A percentile compares a stretch with the other conserved stretches of the same genome.
Evolutionary conservation across 2,113 vertebrate genomes (phyloP).

Genomic region (Puma concolor): DNA sequence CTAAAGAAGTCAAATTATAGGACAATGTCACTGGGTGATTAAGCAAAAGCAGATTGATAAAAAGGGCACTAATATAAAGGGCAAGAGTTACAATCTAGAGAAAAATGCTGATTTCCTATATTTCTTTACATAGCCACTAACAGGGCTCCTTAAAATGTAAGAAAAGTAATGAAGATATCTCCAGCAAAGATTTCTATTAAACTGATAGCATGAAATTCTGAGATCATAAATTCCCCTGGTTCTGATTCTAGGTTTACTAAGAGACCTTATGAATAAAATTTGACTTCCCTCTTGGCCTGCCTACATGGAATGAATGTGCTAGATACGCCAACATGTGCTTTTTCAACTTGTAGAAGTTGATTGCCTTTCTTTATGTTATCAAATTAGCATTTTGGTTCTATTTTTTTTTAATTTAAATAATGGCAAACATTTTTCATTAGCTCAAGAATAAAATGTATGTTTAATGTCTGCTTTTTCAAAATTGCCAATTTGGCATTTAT

Average conservation of each 20-base stretch:
- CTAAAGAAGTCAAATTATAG: slow-evolving; percentile 26
- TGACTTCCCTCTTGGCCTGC: background rate
- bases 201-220: background rate
- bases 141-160: slow-evolving; percentile 1
- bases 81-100: background rate
- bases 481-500: background rate
- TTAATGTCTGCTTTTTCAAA: background rate
- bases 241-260: slow-evolving; percentile 12
- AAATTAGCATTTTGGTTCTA: slow-evolving; percentile 26
- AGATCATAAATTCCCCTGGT: background rate
- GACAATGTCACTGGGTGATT: background rate
- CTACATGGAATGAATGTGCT: background rate
- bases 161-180: background rate
- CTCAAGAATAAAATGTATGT: background rate
- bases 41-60: background rate
- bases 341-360: slow-evolving; percentile 30
- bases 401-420: slow-evolving; percentile 16
- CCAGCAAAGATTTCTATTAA: slow-evolving; percentile 37
- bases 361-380: background rate
- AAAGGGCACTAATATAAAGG: background rate
- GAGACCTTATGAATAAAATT: background rate
- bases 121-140: slow-evolving; percentile 12
- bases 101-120: slow-evolving; percentile 6
- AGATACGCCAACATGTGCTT: background rate
- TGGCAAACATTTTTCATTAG: slow-evolving; percentile 46